Evolutionary conservation across 2,113 vertebrate species (phyloP).

Genomic region (Rhea pennata): DNA sequence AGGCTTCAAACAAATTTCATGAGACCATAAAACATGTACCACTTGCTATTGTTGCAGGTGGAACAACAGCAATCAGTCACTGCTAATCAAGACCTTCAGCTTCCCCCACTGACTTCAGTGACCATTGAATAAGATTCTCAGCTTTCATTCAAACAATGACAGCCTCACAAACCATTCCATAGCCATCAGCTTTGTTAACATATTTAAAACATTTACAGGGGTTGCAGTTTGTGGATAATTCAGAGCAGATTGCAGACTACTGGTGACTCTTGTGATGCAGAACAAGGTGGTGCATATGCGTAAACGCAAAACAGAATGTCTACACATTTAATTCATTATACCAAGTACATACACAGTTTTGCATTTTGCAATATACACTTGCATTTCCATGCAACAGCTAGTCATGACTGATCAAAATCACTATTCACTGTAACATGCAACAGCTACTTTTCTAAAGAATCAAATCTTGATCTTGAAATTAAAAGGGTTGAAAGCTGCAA

Average conservation of each 20-base stretch:
- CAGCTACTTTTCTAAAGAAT: background rate
- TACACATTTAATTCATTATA: background rate
- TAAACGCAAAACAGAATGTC: fast-evolving
- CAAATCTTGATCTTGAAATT: too few species aligned
- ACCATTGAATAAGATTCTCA: background rate
- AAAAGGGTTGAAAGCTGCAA: background rate
- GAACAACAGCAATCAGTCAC: background rate
- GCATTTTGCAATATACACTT: background rate
- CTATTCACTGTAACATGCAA: too few species aligned
- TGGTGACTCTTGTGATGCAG: background rate
- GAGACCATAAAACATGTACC: background rate
- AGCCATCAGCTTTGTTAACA: background rate
- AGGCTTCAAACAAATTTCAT: background rate
- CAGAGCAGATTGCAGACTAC: background rate
- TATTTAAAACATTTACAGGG: background rate
- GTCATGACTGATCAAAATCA: fast-evolving
- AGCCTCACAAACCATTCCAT: background rate
- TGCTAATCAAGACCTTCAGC: background rate
- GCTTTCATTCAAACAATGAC: background rate
- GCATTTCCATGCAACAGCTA: background rate
- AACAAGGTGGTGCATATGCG: background rate
- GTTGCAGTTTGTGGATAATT: background rate
- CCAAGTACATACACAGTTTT: background rate
- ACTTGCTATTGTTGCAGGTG: too few species aligned
- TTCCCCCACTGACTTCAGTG: background rate